These are phyloP conservation scores for Galbula dea DNA, from an alignment of 2,113 vertebrate species.

Conservation along the genomic window DNA sequence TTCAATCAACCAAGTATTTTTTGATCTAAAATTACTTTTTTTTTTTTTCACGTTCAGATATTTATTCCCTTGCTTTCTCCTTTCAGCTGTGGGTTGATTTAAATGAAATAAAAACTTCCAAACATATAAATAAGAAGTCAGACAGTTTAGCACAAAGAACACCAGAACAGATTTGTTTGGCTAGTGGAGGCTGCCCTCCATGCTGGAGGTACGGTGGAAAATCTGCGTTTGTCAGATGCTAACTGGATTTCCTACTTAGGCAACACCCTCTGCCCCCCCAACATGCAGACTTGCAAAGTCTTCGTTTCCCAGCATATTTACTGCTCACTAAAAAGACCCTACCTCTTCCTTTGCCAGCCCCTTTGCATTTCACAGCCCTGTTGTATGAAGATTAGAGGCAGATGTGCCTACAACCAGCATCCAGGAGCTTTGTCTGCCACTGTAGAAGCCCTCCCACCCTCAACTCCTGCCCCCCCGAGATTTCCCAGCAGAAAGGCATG, in stretches of 20 bases:
- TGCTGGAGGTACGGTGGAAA: neutral
- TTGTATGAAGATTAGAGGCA: neutral
- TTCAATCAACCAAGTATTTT: neutral
- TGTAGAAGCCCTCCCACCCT: neutral
- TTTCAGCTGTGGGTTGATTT: neutral
- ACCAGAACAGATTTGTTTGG: neutral
- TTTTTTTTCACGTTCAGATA: neutral
- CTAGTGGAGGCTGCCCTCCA: neutral
- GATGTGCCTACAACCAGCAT: neutral
- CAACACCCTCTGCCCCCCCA: no score
- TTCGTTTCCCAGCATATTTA: neutral
- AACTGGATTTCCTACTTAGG: neutral
- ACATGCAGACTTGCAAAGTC: neutral
- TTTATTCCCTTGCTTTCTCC: neutral
- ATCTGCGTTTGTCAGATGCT: neutral
- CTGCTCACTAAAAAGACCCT: neutral
- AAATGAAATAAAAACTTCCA: neutral
- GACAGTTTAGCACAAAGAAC: neutral
- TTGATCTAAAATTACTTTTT: neutral
- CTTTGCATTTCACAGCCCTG: neutral
- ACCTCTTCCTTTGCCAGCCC: neutral
- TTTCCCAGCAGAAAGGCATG: neutral
- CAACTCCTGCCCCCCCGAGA: neutral
- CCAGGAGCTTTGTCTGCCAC: neutral
- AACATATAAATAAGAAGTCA: accelerated